Percentiles rank a stretch among this genome's conserved stretches.
Conservation (phyloP, 2,888 invertebrate species). For the Lymantria dispar region DNA sequence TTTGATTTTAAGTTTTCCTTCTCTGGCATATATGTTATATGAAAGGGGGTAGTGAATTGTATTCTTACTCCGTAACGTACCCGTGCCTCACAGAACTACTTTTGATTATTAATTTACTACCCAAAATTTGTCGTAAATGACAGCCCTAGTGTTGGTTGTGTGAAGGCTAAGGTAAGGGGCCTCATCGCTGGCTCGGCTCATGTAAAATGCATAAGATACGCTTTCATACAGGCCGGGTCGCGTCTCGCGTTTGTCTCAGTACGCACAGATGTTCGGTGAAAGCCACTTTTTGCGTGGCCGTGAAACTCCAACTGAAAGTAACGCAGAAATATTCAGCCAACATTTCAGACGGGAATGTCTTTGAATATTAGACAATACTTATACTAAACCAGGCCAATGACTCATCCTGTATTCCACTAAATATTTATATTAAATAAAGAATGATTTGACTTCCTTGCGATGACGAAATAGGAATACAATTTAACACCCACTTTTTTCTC, state of each 20-base stretch:
- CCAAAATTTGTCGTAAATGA: no score
- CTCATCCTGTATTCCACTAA: no score
- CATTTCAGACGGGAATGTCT: conserved; percentile 10
- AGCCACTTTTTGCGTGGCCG: conserved; percentile 59
- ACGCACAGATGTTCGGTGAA: conserved; percentile 71
- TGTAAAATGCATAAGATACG: conserved; percentile 86
- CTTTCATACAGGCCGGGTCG: conserved; percentile 51
- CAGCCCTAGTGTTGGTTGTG: conserved; percentile 15
- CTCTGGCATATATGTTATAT: no score
- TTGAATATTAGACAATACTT: neutral
- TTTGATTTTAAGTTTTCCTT: no score
- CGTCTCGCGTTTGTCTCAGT: conserved; percentile 65
- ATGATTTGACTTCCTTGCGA: no score
- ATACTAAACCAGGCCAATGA: neutral
- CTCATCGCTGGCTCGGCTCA: conserved; percentile 64
- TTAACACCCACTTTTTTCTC: no score
- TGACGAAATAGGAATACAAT: no score
- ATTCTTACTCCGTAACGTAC: no score
- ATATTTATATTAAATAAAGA: no score
- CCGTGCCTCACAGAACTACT: no score
- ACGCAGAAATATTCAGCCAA: conserved; percentile 21
- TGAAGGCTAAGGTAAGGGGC: conserved; percentile 40
- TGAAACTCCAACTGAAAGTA: conserved; percentile 47
- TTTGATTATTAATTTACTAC: no score
- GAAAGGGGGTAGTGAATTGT: no score